A percentile compares a stretch with the other conserved stretches of the same genome.
Conservation (phyloP, 2,113 vertebrate species). For the Atrichornis clamosus region DNA sequence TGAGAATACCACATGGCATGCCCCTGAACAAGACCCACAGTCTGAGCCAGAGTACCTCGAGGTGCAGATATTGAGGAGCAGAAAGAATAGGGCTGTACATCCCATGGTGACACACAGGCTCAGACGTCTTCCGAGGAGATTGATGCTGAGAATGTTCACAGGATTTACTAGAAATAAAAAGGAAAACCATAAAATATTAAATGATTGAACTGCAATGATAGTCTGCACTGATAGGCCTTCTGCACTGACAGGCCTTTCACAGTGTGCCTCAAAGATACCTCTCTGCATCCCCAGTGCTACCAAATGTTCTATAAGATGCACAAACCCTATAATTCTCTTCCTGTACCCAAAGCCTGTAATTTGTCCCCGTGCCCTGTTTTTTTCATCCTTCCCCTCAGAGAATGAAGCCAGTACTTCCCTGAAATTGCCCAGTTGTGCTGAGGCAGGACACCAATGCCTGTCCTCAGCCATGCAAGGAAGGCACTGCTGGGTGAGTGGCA, state of each 20-base stretch:
- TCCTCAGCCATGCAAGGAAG: not conserved
- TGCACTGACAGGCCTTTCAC: fast-evolving
- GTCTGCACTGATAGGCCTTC: not conserved
- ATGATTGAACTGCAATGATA: not conserved
- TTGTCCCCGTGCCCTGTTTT: not conserved
- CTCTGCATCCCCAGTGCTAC: not conserved
- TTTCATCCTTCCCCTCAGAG: not conserved
- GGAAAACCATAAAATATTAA: not conserved
- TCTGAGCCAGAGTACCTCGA: constrained; percentile 76
- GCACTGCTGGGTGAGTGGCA: fast-evolving
- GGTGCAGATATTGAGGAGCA: constrained; percentile 88
- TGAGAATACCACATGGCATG: not conserved
- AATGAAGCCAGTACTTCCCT: not conserved
- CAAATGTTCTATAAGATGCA: not conserved
- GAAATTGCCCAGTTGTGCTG: not conserved
- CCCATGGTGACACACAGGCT: constrained; percentile 84
- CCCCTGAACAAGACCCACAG: fast-evolving
- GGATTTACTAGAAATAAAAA: constrained; percentile 81
- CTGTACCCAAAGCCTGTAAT: not conserved
- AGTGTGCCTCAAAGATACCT: not conserved
- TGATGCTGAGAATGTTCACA: constrained; percentile 86
- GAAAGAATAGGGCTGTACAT: constrained; percentile 82
- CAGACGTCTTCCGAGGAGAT: constrained; percentile 81
- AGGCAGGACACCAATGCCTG: not conserved
- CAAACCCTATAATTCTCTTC: not conserved